Evolutionary conservation across 1,140 invertebrate species (phyloP).

Genomic region (Adoxophyes honmai): DNA sequence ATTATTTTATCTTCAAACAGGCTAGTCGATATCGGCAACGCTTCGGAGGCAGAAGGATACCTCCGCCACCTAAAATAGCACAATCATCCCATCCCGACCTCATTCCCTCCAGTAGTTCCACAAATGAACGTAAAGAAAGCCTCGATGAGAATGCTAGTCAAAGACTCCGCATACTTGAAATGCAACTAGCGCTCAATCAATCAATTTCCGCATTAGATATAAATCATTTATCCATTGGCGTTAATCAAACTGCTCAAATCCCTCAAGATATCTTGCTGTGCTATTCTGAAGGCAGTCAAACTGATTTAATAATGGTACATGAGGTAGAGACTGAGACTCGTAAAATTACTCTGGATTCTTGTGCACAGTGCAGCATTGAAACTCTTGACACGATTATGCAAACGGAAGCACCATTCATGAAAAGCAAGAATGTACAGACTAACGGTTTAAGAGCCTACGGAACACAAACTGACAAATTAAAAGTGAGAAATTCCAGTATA

Average conservation of each 20-base stretch:
- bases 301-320: conserved; percentile 56
- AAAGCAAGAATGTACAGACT: conserved; percentile 60
- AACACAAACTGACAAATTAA: conserved; percentile 55
- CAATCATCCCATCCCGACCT: conserved; percentile 42
- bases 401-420: conserved; percentile 54
- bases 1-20: conserved; percentile 58
- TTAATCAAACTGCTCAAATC: conserved; percentile 57
- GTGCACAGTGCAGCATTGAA: conserved; percentile 48
- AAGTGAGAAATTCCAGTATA: conserved; percentile 36
- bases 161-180: conserved; percentile 53
- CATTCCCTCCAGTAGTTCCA: conserved; percentile 36
- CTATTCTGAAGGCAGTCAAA: conserved; percentile 66
- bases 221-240: conserved; percentile 50
- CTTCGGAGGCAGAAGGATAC: conserved; percentile 57
- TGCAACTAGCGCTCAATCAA: conserved; percentile 64
- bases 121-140: conserved; percentile 35
- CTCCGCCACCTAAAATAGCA: conserved; percentile 42
- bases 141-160: conserved; percentile 46
- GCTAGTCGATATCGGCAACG: conserved; percentile 69
- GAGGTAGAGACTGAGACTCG: conserved; percentile 62
- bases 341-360: conserved; percentile 57
- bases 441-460: conserved; percentile 33
- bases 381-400: conserved; percentile 55
- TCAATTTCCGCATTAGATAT: conserved; percentile 58
- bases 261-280: conserved; percentile 47